Evolutionary conservation across 2,113 vertebrate species (phyloP).

Genomic region (Laticauda colubrina): DNA sequence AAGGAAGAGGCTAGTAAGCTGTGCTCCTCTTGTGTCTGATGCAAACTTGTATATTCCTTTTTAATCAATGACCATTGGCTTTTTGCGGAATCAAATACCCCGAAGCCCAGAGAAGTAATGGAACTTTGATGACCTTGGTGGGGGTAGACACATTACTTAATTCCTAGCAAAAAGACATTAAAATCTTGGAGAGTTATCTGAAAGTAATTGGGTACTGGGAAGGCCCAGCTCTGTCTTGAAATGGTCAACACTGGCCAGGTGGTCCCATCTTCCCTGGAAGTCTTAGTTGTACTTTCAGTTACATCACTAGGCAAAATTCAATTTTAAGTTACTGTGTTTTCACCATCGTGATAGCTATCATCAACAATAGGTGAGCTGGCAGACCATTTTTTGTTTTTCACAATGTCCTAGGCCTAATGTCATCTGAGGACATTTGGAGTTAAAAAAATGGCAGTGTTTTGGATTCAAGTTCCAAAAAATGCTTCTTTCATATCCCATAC

Average conservation of each 20-base stretch:
- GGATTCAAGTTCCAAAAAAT: neutral
- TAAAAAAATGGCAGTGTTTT: neutral
- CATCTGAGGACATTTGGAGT: neutral
- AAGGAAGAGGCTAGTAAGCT: constrained; percentile 15
- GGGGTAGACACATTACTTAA: neutral
- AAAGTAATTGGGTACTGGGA: neutral
- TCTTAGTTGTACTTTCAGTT: neutral
- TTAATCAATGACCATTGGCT: constrained; percentile 49
- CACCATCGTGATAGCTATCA: neutral
- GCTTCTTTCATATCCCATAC: neutral
- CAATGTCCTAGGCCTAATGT: neutral
- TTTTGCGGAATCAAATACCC: constrained; percentile 33
- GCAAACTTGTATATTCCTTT: constrained; percentile 35
- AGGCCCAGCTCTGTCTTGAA: neutral
- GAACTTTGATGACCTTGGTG: neutral
- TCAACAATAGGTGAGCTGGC: neutral
- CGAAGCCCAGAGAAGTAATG: neutral
- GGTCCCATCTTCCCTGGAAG: neutral
- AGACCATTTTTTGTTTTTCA: neutral
- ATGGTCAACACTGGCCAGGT: neutral
- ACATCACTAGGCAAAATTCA: neutral
- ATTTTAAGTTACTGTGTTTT: neutral
- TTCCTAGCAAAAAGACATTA: neutral
- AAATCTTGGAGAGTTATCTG: neutral
- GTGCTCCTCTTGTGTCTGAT: constrained; percentile 35